These are phyloP conservation scores for Rattus rattus DNA, from an alignment of 2,113 vertebrate genomes.

Conservation along the genomic window DNA sequence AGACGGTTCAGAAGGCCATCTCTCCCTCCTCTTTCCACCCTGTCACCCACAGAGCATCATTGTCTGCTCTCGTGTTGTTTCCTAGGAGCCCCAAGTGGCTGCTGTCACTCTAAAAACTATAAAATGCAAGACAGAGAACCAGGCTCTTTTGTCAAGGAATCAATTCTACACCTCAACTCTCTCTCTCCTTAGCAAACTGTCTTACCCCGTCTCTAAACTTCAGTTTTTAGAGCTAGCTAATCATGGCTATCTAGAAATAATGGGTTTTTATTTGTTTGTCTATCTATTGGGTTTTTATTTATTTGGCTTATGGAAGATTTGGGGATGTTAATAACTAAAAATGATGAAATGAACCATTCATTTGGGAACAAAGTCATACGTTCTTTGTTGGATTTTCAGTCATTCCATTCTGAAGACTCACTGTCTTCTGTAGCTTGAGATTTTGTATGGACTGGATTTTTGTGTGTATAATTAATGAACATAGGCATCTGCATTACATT, in stretches of 20 bases:
- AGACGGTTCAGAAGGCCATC: background rate
- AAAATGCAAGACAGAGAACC: background rate
- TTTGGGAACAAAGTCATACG: background rate
- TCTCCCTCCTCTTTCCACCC: background rate
- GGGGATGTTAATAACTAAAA: background rate
- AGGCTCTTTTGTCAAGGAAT: background rate
- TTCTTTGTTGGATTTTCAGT: background rate
- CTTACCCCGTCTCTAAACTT: background rate
- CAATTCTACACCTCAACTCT: background rate
- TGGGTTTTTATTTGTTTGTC: background rate
- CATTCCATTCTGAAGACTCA: background rate
- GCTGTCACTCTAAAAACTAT: background rate
- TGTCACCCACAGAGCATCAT: background rate
- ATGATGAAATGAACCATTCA: background rate
- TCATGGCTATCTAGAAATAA: background rate
- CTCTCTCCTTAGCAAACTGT: background rate
- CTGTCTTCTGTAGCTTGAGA: background rate
- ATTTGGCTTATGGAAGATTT: background rate
- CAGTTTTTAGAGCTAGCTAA: background rate
- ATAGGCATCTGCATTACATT: background rate
- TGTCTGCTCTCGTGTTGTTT: background rate
- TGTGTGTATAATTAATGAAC: background rate
- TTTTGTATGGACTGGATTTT: background rate
- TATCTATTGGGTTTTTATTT: background rate
- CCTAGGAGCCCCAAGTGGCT: background rate